phyloP scores from a whole-genome alignment of 1,140 invertebrate genomes.

The Eumaeus atala region DNA sequence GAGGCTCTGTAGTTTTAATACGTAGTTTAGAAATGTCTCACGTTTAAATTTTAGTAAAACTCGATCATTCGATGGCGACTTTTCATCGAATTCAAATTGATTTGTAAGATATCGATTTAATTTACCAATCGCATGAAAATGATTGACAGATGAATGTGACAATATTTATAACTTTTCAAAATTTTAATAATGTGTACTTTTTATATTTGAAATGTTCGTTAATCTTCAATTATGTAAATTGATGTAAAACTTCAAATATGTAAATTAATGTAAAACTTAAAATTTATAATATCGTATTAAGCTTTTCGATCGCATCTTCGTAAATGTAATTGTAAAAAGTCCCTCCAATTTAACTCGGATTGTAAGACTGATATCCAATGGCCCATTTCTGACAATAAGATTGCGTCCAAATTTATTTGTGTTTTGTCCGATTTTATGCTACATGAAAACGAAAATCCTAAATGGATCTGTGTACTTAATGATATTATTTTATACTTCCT shows the following conservation, averaged over 20 bases:
- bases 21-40: too few species aligned
- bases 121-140: too few species aligned
- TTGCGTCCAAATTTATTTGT: conserved; percentile 38
- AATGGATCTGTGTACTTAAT: conserved; percentile 8
- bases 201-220: background rate
- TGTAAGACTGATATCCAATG: conserved; percentile 40
- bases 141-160: too few species aligned
- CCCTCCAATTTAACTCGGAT: conserved; percentile 26
- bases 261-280: conserved; percentile 3
- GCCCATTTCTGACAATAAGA: conserved; percentile 48
- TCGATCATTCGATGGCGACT: too few species aligned
- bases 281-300: background rate
- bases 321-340: conserved; percentile 14
- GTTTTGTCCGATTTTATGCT: background rate
- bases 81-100: too few species aligned
- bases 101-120: too few species aligned
- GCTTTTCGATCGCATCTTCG: conserved; percentile 2
- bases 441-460: conserved; percentile 3
- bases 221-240: conserved; percentile 2
- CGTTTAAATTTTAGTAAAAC: too few species aligned
- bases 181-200: too few species aligned
- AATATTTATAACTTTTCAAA: too few species aligned
- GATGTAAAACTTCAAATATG: background rate
- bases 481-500: background rate
- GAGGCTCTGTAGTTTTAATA: background rate